phyloP scores from a whole-genome alignment of 2,113 vertebrate genomes.

The Eurypyga helias region DNA sequence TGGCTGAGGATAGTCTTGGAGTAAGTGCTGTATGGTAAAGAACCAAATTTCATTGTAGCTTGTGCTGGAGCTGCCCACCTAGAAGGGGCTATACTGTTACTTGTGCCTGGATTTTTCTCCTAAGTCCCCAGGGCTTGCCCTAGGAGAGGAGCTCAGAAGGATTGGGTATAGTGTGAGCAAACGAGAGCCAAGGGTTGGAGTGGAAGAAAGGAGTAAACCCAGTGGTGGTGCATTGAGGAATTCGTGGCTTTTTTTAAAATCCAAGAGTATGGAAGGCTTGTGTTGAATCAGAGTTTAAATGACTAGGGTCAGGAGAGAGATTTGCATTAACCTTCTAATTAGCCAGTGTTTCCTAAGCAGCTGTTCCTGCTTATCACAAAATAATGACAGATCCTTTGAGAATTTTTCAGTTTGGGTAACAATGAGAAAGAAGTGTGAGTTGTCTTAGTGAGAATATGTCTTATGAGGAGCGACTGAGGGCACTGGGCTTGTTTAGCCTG shows the following conservation, averaged over 20 bases:
- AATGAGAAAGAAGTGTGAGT: neutral
- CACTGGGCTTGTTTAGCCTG: too few species aligned
- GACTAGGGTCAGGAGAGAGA: neutral
- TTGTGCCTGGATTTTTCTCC: neutral
- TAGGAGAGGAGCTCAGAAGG: neutral
- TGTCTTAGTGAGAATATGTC: too few species aligned
- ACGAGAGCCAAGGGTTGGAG: neutral
- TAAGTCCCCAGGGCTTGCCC: neutral
- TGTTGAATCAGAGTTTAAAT: neutral
- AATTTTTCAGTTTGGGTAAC: neutral
- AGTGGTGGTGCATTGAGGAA: neutral
- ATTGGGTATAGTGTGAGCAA: neutral
- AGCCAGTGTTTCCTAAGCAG: neutral
- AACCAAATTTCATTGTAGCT: neutral
- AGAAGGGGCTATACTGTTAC: neutral
- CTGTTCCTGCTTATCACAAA: neutral
- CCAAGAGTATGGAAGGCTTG: neutral
- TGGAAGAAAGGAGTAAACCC: neutral
- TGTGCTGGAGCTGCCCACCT: neutral
- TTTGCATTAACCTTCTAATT: neutral
- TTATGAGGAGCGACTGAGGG: too few species aligned
- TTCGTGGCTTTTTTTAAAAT: neutral
- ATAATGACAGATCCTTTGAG: neutral
- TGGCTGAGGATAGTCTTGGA: neutral
- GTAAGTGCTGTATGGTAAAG: neutral